Evolutionary conservation across 1,140 invertebrate genomes (phyloP), one percentile per base, ranked within the genome.

Genomic region (Drosophila sproati): DNA sequence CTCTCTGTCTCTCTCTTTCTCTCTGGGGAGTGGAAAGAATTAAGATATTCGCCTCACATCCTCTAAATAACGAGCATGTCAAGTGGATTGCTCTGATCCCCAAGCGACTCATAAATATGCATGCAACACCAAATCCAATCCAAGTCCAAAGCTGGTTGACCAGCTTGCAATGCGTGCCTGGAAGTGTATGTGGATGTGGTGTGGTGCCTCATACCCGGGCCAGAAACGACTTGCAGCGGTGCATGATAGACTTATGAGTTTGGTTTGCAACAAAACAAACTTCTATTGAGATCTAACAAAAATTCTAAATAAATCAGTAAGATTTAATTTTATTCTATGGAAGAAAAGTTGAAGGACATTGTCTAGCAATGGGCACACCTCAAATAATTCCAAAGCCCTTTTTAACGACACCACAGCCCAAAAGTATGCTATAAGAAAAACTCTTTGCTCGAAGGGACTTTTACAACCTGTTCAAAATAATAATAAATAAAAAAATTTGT

Each of bases 91-190:
- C 59, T 71, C 68, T 71, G 73, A 75, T 75, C 73, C 73, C 73
- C 73, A 75, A 75, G 73, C 73, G 73, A 57, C 73, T 75, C 59
- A 75, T 75, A 71, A 75, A 75, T 75, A 75, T 75, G 73, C 73
- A 75, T 75, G 59, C 57, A 51, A 39, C 56, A 71, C 59, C 52
- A 75, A 75, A 75, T 69, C 56, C 20, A 20, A 20, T 20, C 20
- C 20, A 10, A 41, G 7, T 71, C 35, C 67, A 71, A 34, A 75
- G 57, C 73, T 71, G 73, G 67, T 75, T 75, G 31, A 71, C 34
- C 39, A 39, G 39, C 43, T 32, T 10, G 35, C 45, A 34, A 35
- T 61, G 50, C 72, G 51, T 74, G 72, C 52, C 67, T 71, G 67
- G 64, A 73, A 61, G 41, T 75, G 28, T 5, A 50, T 37, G 20